Evolutionary conservation across 2,797 vertebrate genomes (phyloP).

Genomic region (Coluber constrictor): DNA sequence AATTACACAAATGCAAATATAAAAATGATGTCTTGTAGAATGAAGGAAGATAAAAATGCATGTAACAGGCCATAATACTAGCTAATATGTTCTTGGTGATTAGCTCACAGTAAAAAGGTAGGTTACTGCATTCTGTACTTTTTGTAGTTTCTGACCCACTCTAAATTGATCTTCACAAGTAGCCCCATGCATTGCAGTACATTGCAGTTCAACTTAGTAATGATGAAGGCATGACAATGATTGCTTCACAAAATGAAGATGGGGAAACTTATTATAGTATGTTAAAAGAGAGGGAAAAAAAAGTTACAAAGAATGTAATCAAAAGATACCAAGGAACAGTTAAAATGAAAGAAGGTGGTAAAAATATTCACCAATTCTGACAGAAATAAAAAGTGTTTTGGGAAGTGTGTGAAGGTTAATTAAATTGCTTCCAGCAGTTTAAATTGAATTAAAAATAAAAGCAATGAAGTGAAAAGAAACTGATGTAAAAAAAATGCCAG

Average conservation of each 20-base stretch:
- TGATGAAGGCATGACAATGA: background rate
- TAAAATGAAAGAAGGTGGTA: background rate
- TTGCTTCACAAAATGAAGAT: background rate
- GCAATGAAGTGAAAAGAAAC: background rate
- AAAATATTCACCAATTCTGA: background rate
- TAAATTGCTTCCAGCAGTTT: background rate
- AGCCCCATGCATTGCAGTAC: background rate
- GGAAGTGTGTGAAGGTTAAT: background rate
- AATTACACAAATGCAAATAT: background rate
- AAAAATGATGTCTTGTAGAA: background rate
- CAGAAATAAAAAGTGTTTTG: background rate
- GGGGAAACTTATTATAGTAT: background rate
- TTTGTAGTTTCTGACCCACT: background rate
- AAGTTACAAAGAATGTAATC: background rate
- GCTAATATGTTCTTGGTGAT: background rate
- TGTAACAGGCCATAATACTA: background rate
- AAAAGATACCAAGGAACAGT: background rate
- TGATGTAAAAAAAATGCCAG: constrained; percentile 29
- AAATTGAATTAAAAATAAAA: background rate
- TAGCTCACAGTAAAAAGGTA: background rate
- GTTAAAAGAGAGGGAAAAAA: background rate
- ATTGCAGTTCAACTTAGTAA: background rate
- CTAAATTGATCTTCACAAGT: background rate
- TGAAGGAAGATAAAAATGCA: background rate
- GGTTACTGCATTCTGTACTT: background rate